Evolutionary conservation across 2,797 vertebrate species (phyloP).

Genomic region (Aselliscus stoliczkanus): DNA sequence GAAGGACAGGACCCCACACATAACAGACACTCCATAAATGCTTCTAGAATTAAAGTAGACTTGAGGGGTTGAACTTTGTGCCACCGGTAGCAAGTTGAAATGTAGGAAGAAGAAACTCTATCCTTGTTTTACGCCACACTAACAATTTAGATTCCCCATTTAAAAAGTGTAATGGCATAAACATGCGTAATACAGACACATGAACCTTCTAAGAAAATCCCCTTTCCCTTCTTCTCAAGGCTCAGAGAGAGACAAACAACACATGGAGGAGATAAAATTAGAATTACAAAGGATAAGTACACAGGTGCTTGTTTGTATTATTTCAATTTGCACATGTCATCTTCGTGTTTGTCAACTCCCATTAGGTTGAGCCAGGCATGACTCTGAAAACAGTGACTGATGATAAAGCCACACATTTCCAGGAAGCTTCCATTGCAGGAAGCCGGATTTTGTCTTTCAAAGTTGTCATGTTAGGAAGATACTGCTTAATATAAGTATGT

Average conservation of each 20-base stretch:
- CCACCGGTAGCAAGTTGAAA: neutral
- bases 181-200: neutral
- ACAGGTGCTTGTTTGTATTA: constrained; percentile 38
- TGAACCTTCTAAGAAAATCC: constrained; percentile 49
- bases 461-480: neutral
- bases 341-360: neutral
- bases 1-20: neutral
- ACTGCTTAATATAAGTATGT: neutral
- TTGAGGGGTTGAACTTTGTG: neutral
- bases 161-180: neutral
- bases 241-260: constrained; percentile 33
- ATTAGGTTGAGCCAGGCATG: neutral
- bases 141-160: neutral
- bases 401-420: neutral
- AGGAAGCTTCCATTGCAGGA: neutral
- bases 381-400: neutral
- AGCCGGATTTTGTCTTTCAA: neutral
- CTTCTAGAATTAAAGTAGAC: neutral
- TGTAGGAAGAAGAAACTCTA: neutral
- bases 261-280: constrained; percentile 52
- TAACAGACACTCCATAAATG: neutral
- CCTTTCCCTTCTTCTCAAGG: neutral
- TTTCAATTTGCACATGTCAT: neutral
- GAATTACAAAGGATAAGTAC: neutral
- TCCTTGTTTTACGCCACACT: neutral